Conservation (phyloP, 2,888 invertebrate genomes). For the Ernsta delagoae region DNA sequence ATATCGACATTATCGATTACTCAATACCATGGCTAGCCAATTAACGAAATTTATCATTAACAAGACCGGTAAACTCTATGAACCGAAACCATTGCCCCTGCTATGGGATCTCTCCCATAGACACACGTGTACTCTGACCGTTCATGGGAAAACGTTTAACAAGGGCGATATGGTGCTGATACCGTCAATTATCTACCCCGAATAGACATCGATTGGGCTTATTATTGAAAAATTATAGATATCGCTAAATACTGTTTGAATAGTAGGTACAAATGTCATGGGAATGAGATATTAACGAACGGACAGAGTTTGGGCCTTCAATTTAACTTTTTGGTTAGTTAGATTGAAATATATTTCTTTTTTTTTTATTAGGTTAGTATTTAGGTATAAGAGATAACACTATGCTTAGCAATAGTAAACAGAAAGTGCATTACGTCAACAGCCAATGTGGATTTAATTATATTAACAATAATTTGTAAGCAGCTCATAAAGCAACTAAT, state of each 20-base stretch:
- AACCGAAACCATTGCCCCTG: conserved; percentile 41
- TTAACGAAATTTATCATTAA: conserved; percentile 33
- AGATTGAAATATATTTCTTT: background rate
- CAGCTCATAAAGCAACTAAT: background rate
- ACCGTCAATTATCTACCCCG: conserved; percentile 72
- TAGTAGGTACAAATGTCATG: conserved; percentile 43
- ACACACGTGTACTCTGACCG: conserved; percentile 50
- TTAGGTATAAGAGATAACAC: too few relatives aligned
- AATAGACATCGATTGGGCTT: conserved; percentile 50
- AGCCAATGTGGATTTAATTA: too few relatives aligned
- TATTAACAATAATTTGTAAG: background rate
- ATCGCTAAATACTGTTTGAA: conserved; percentile 49
- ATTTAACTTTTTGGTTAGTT: conserved; percentile 5
- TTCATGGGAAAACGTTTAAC: conserved; percentile 77
- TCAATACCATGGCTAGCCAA: conserved; percentile 17
- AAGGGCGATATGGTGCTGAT: conserved; percentile 71
- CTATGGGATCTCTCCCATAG: conserved; percentile 27
- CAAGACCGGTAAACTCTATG: conserved; percentile 40
- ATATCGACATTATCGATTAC: conserved; percentile 17
- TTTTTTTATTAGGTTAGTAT: too few relatives aligned
- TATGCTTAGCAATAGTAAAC: too few relatives aligned
- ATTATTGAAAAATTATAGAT: conserved; percentile 61
- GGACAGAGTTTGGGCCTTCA: background rate
- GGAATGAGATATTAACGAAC: conserved; percentile 47
- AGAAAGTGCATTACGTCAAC: too few relatives aligned